Evolutionary conservation across 1,140 invertebrate genomes (phyloP), one percentile per base, ranked within the genome.

Genomic region (Drosophila nebulosa): DNA sequence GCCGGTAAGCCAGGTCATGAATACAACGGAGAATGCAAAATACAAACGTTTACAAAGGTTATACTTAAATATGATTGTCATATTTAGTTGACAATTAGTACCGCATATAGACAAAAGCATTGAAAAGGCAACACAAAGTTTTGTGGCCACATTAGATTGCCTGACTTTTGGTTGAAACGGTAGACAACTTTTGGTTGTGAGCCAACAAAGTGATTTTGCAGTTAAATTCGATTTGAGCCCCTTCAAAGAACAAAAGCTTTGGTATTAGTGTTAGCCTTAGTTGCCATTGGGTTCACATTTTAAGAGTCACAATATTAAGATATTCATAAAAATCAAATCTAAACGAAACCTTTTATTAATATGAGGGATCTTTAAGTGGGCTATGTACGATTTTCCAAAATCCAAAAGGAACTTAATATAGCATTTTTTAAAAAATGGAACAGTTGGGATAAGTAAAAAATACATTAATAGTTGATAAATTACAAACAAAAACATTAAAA

Each of bases 41-140:
- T 30, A 30, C 7, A 30, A 7, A 30, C n/a, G n/a, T n/a, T 30
- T 66, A 60, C 69, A 32, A 55, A 39, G 51, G 12, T 57, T 21
- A 7, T 12, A 26, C 10, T 12, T 36, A 52, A 42, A 18, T 36
- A 51, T 39, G 71, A 30, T 67, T 32, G 63, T 74, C 71, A 64
- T 46, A 46, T 67, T 74, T 61, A 74, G 71, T 60, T 74, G 71
- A 67, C 71, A 74, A 74, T 74, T 74, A 74, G 52, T 18, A 18
- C 2, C 7, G 3, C 7, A 58, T 9, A 18, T 14, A 27, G 21
- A n/a, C 18, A 10, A 51, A 26, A 14, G 14, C 35, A 32, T 16
- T 24, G 26, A 68, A 60, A 16, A 14, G 21, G 32, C 24, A 56
- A 21, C 57, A 71, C 68, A 66, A 64, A 71, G 56, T 61, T 66